Evolutionary conservation across 30 jellyfish, hydroid and myxozoan species (phyloP).

Genomic region (Hydra vulgaris): DNA sequence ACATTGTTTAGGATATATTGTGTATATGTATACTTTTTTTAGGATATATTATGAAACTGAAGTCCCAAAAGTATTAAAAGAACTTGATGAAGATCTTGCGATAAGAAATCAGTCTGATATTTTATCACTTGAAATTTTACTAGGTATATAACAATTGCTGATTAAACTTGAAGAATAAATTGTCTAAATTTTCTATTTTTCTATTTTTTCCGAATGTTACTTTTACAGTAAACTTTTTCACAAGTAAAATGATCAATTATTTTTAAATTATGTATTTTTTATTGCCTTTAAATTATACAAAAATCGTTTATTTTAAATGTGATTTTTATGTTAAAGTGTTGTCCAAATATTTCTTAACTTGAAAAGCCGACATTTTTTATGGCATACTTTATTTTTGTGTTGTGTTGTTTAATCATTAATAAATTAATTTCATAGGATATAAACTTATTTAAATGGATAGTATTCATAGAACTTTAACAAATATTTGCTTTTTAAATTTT

Average conservation of each 20-base stretch:
- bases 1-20: no score
- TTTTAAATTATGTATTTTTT: no score
- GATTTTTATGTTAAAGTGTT: not conserved
- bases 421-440: no score
- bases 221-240: not conserved
- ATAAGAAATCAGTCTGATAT: not conserved
- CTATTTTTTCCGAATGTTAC: not conserved
- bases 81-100: not conserved
- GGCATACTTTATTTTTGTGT: not conserved
- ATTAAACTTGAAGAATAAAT: conserved; percentile 12
- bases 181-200: not conserved
- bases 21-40: not conserved
- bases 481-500: no score
- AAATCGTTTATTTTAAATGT: not conserved
- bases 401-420: not conserved
- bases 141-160: conserved; percentile 18
- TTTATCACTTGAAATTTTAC: not conserved
- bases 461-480: no score
- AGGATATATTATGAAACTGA: conserved; percentile 18
- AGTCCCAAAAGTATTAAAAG: conserved; percentile 22
- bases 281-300: not conserved
- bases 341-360: not conserved
- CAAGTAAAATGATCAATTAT: not conserved
- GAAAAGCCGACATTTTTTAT: not conserved
- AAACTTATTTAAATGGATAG: no score